These are phyloP conservation scores for Heliopora coerulea DNA, from an alignment of 92 coral and sea anemone genomes.

Conservation along the genomic window DNA sequence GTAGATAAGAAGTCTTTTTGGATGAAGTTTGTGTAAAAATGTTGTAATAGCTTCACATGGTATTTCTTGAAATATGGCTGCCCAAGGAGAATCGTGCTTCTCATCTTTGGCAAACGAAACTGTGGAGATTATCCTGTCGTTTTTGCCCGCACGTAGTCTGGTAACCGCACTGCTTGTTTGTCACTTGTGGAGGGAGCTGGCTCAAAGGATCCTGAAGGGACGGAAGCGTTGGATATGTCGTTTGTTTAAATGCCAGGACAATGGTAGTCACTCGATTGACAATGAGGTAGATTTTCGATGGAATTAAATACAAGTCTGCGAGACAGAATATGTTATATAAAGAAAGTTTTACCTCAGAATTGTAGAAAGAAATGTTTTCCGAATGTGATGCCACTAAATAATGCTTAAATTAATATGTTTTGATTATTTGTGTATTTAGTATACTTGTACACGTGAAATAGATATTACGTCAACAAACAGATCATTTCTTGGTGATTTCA, in stretches of 20 bases:
- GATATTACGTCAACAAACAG: too few species aligned
- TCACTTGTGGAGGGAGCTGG: slow-evolving; percentile 80
- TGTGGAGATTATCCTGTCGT: slow-evolving; percentile 75
- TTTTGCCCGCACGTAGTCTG: slow-evolving; percentile 78
- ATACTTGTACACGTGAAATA: too few species aligned
- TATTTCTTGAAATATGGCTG: not conserved
- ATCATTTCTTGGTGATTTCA: too few species aligned
- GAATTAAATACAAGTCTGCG: not conserved
- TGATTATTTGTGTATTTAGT: too few species aligned
- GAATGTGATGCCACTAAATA: not conserved
- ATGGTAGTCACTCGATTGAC: not conserved
- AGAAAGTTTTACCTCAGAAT: too few species aligned
- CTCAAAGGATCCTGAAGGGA: slow-evolving; percentile 44
- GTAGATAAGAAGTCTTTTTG: too few species aligned
- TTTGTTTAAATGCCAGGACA: not conserved
- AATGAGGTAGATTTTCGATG: not conserved
- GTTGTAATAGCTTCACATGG: not conserved
- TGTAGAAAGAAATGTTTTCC: too few species aligned
- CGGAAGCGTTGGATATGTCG: slow-evolving; percentile 30
- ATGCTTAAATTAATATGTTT: too few species aligned
- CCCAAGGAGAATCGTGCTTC: not conserved
- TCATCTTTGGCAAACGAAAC: slow-evolving; percentile 59
- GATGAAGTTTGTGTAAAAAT: too few species aligned
- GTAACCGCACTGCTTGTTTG: slow-evolving; percentile 71
- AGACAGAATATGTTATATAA: not conserved